Percentiles rank a stretch among this genome's conserved stretches.
Conservation (phyloP, 2,888 invertebrate species). For the Acleris literana region DNA sequence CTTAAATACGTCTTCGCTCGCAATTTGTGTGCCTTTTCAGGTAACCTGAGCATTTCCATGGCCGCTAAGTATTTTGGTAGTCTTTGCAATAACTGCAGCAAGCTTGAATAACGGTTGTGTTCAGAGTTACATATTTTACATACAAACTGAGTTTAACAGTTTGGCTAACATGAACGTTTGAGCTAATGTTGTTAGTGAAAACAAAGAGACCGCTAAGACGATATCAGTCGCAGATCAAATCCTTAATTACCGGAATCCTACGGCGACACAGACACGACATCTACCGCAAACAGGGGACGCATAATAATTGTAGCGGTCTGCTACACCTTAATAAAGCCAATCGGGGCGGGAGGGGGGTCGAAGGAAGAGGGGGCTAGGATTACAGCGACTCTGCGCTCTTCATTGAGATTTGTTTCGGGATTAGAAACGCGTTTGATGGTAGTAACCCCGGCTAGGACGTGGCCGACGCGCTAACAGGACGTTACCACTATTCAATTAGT, state of each 20-base stretch:
- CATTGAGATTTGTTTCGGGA: constrained; percentile 84
- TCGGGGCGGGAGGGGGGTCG: constrained; percentile 60
- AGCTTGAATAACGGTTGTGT: constrained; percentile 27
- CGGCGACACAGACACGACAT: constrained; percentile 76
- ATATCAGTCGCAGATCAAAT: constrained; percentile 73
- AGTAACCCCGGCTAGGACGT: constrained; percentile 64
- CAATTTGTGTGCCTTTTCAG: constrained; percentile 77
- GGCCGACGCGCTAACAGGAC: constrained; percentile 59
- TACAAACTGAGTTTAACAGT: background rate
- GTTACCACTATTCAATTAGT: constrained; percentile 57
- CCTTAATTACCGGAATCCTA: constrained; percentile 80
- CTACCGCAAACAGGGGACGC: constrained; percentile 82
- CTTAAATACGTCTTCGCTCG: constrained; percentile 71
- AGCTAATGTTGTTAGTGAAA: constrained; percentile 29
- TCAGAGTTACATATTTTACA: background rate
- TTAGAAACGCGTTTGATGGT: constrained; percentile 78
- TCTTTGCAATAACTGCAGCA: constrained; percentile 27
- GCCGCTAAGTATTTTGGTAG: constrained; percentile 20
- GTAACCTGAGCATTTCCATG: constrained; percentile 46
- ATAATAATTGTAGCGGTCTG: constrained; percentile 84
- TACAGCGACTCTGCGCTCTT: constrained; percentile 75
- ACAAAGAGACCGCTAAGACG: constrained; percentile 58
- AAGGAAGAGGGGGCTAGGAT: constrained; percentile 62
- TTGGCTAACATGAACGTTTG: constrained; percentile 22
- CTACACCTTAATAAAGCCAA: constrained; percentile 84